Evolutionary conservation across 2,888 invertebrate species (phyloP).

Genomic region (Punctoribates punctum): DNA sequence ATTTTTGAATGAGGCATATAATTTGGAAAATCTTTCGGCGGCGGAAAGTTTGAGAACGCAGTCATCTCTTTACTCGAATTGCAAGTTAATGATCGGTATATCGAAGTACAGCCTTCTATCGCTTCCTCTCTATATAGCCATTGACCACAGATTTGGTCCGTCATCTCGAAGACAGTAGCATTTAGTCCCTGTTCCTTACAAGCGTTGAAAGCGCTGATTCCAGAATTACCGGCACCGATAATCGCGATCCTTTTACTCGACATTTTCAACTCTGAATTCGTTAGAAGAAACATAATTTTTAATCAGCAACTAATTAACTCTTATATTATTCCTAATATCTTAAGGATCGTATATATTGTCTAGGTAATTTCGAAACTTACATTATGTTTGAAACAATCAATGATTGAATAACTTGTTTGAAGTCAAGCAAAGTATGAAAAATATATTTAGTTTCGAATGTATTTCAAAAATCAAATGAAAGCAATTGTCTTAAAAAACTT

Average conservation of each 20-base stretch:
- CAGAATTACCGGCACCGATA: constrained; percentile 54
- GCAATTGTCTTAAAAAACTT: too few species aligned
- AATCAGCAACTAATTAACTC: too few species aligned
- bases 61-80: constrained; percentile 55
- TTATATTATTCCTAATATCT: too few species aligned
- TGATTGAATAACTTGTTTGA: too few species aligned
- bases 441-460: too few species aligned
- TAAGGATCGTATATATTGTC: too few species aligned
- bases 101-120: constrained; percentile 41
- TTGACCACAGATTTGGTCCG: constrained; percentile 52
- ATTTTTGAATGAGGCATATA: constrained; percentile 53
- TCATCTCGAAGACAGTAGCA: constrained; percentile 53
- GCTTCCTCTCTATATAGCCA: constrained; percentile 51
- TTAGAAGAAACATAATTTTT: too few species aligned
- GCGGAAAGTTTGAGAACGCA: constrained; percentile 54
- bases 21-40: constrained; percentile 52
- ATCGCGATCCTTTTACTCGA: constrained; percentile 47
- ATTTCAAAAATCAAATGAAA: too few species aligned
- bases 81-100: background rate
- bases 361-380: too few species aligned
- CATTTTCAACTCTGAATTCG: too few species aligned
- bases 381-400: too few species aligned
- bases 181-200: constrained; percentile 52
- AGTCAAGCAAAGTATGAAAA: too few species aligned
- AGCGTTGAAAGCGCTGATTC: constrained; percentile 53